Conservation (phyloP, 2,113 vertebrate genomes). For the Brienomyrus brachyistius region DNA sequence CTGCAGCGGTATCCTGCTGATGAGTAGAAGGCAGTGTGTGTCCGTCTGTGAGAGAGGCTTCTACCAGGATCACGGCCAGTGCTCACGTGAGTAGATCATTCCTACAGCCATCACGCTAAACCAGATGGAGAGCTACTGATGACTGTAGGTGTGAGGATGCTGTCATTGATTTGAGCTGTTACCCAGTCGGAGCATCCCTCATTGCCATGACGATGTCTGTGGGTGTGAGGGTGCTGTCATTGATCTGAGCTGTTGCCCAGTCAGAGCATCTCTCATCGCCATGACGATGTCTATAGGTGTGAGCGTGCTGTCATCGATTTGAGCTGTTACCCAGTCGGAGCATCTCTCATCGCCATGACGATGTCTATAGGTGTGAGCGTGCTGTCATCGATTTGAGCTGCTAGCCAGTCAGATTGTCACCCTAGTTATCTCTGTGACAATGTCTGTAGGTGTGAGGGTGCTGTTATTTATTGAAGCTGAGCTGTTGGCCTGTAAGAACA, state of each 20-base stretch:
- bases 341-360: not conserved
- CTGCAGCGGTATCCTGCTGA: constrained; percentile 52
- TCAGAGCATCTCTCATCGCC: no score
- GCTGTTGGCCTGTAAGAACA: not conserved
- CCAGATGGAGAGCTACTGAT: not conserved
- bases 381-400: no score
- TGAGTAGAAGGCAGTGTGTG: constrained; percentile 63
- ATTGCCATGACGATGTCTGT: not conserved
- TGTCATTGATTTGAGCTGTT: not conserved
- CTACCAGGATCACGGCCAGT: constrained; percentile 57
- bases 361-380: not conserved
- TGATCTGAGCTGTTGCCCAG: not conserved
- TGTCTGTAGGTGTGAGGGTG: not conserved
- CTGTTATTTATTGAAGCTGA: not conserved
- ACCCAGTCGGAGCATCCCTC: not conserved
- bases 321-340: no score
- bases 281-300: no score
- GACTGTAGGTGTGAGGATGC: not conserved
- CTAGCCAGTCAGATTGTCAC: no score
- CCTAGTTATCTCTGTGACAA: not conserved
- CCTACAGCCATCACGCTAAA: not conserved
- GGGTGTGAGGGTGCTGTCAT: not conserved
- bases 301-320: no score
- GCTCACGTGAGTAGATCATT: constrained; percentile 55
- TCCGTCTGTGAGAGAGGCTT: constrained; percentile 54